Evolutionary conservation across 2,113 vertebrate species (phyloP).

Genomic region (Eclectus roratus): DNA sequence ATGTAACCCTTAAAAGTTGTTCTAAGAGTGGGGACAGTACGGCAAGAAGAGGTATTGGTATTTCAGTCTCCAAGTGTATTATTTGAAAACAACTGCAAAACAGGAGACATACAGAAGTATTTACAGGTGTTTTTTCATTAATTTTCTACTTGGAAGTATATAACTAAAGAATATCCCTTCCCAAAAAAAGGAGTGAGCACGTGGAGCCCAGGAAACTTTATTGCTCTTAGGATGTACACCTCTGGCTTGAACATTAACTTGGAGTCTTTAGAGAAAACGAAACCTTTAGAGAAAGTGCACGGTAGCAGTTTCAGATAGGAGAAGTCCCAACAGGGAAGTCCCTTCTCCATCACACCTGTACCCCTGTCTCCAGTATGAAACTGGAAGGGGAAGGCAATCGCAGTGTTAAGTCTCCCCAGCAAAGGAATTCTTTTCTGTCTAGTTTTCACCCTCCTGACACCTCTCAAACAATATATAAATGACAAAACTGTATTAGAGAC

Average conservation of each 20-base stretch:
- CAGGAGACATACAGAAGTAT: not conserved
- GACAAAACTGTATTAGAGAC: not conserved
- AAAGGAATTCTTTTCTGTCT: not conserved
- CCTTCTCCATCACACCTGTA: not conserved
- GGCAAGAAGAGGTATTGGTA: not conserved
- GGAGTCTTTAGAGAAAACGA: not conserved
- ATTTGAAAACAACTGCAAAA: not conserved
- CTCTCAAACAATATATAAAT: not conserved
- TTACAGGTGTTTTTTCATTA: not conserved
- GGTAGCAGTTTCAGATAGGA: not conserved
- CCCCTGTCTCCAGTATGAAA: not conserved
- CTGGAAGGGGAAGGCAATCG: not conserved
- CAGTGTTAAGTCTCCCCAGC: not conserved
- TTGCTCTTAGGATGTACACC: not conserved
- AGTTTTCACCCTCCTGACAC: not conserved
- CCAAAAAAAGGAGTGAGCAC: not conserved
- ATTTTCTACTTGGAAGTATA: not conserved
- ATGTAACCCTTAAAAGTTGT: not conserved
- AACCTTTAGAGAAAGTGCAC: not conserved
- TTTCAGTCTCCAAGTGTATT: not conserved
- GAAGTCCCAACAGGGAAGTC: not conserved
- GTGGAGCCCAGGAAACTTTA: not conserved
- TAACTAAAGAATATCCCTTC: not conserved
- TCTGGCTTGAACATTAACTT: not conserved
- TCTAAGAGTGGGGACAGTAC: not conserved